Evolutionary conservation across 2,797 vertebrate species (phyloP).

Genomic region (Gila robusta): DNA sequence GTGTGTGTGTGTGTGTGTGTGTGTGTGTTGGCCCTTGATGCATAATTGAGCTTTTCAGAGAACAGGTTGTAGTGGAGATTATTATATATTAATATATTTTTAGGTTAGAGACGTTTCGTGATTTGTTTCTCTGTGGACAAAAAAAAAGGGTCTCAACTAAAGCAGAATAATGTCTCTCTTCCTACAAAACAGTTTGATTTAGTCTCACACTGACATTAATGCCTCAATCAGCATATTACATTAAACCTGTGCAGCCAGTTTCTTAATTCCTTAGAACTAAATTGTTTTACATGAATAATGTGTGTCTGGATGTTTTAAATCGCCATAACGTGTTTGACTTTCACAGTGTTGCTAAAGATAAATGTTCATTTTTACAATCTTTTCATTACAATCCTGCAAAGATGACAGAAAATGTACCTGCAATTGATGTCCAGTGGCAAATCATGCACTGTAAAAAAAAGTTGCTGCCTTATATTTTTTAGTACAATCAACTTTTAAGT

Average conservation of each 20-base stretch:
- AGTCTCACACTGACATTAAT: slow-evolving; percentile 11
- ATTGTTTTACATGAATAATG: not conserved
- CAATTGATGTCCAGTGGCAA: not conserved
- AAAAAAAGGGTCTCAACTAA: slow-evolving; percentile 31
- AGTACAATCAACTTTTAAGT: too few species aligned
- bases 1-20: slow-evolving; percentile 9
- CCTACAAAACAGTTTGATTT: slow-evolving; percentile 11
- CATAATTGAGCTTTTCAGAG: slow-evolving; percentile 50
- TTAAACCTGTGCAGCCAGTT: not conserved
- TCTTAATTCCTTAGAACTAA: not conserved
- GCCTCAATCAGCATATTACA: not conserved
- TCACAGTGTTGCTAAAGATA: not conserved
- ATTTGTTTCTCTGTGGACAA: slow-evolving; percentile 51
- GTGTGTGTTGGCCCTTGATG: slow-evolving; percentile 8
- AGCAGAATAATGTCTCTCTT: slow-evolving; percentile 27
- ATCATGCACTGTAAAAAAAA: not conserved
- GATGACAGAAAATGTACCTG: not conserved
- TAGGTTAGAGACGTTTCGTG: slow-evolving; percentile 51
- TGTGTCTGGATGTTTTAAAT: not conserved
- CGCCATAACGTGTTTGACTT: not conserved
- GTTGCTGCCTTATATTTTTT: too few species aligned
- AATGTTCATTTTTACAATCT: not conserved
- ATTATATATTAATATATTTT: slow-evolving; percentile 63
- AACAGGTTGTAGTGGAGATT: slow-evolving; percentile 53
- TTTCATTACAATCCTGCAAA: not conserved